These are phyloP conservation scores for Sapayoa aenigma DNA, from an alignment of 2,113 vertebrate genomes.

Conservation along the genomic window DNA sequence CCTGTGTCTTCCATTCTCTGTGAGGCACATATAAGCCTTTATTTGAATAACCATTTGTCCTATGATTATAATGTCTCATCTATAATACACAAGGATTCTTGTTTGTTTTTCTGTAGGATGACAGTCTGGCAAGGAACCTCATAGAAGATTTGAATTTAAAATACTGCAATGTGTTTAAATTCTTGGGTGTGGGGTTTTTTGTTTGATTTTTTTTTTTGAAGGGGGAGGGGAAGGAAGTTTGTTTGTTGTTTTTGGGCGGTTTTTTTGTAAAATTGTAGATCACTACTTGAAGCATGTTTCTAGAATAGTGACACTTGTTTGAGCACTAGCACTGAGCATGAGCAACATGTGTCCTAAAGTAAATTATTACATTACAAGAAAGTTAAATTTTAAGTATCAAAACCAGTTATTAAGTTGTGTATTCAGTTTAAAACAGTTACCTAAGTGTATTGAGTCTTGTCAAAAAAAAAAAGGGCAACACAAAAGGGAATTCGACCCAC, in stretches of 20 bases:
- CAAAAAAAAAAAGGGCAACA: background rate
- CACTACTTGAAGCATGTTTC: background rate
- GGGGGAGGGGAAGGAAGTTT: no score
- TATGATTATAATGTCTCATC: background rate
- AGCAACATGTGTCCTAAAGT: background rate
- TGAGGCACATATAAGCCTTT: background rate
- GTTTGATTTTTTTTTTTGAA: background rate
- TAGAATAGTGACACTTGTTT: background rate
- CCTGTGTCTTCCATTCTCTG: background rate
- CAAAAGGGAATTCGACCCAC: background rate
- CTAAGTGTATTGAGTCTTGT: background rate
- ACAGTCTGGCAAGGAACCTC: background rate
- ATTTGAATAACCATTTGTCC: background rate
- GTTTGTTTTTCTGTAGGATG: background rate
- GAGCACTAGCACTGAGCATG: background rate
- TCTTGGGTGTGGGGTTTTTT: accelerated
- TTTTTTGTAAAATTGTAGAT: background rate
- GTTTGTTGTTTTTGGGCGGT: accelerated
- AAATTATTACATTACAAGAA: background rate
- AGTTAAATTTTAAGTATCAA: background rate
- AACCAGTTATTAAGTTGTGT: background rate
- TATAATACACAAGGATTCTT: background rate
- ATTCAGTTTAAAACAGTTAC: background rate
- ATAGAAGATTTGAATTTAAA: background rate
- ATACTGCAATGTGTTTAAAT: background rate